Conservation (phyloP, 2,797 vertebrate species). For the Myripristis murdjan region DNA sequence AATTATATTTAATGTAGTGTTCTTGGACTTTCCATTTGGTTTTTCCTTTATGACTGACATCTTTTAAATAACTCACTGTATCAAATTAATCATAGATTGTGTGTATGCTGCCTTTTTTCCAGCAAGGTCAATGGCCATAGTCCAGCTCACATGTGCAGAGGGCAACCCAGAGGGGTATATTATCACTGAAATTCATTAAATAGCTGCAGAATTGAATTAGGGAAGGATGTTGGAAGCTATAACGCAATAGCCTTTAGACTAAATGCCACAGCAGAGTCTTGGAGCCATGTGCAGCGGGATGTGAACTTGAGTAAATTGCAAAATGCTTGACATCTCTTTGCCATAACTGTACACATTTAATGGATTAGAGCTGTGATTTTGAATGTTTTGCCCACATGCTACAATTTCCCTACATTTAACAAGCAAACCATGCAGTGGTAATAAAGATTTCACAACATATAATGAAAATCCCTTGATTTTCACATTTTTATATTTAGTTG, state of each 20-base stretch:
- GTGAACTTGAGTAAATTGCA: not conserved
- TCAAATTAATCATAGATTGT: not conserved
- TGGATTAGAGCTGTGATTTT: too few species aligned
- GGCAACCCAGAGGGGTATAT: too few species aligned
- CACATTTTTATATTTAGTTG: too few species aligned
- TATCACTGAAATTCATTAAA: conserved; percentile 15
- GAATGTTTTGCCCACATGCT: too few species aligned
- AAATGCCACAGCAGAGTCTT: conserved; percentile 10
- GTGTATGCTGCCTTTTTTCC: not conserved
- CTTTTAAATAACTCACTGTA: conserved; percentile 19
- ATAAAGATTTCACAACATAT: too few species aligned
- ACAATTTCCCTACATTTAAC: too few species aligned
- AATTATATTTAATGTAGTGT: not conserved
- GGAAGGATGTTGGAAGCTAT: not conserved
- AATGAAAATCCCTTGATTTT: too few species aligned
- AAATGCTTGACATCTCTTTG: not conserved
- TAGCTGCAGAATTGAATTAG: conserved; percentile 24
- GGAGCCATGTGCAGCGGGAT: not conserved
- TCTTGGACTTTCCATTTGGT: not conserved
- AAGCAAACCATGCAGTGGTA: too few species aligned
- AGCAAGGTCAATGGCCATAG: not conserved
- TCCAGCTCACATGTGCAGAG: not conserved
- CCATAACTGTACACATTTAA: not conserved
- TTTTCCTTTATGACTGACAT: not conserved
- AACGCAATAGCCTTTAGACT: conserved; percentile 15